phyloP scores from a whole-genome alignment of 2,888 invertebrate species.

The Ptilodon capucinus region DNA sequence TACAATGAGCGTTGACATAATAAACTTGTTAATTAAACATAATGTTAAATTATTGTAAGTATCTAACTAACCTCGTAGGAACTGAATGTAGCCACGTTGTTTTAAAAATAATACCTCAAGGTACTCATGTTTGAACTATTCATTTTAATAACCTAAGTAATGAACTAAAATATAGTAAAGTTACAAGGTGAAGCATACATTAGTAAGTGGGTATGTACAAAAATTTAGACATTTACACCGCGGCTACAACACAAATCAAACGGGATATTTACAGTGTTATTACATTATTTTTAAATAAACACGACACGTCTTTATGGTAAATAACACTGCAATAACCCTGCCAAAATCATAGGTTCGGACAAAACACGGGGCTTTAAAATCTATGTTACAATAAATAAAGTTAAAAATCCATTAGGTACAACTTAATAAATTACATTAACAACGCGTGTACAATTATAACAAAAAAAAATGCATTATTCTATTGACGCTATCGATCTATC shows the following conservation, averaged over 20 bases:
- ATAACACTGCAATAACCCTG: constrained; percentile 6
- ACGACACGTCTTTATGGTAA: not conserved
- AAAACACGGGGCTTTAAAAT: constrained; percentile 10
- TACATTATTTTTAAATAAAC: not conserved
- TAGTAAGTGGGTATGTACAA: not conserved
- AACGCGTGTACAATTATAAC: constrained; percentile 39
- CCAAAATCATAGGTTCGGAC: constrained; percentile 3
- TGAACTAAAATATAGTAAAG: not conserved
- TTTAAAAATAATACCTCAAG: not conserved
- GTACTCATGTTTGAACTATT: not conserved
- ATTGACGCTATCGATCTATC: not conserved
- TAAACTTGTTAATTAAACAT: not conserved
- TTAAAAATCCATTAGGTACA: constrained; percentile 32
- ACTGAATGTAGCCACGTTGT: constrained; percentile 13
- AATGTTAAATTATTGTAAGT: constrained; percentile 11
- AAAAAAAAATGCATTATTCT: constrained; percentile 41
- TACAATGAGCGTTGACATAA: not conserved
- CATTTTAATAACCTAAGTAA: too few relatives aligned
- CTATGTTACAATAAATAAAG: constrained; percentile 35
- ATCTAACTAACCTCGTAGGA: constrained; percentile 23
- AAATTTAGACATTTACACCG: constrained; percentile 8
- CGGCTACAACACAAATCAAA: constrained; percentile 9
- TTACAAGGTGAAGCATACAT: not conserved
- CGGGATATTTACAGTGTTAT: constrained; percentile 3
- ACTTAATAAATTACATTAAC: constrained; percentile 39